phyloP scores from a whole-genome alignment of 2,888 invertebrate genomes.

The Phytoseiulus persimilis region DNA sequence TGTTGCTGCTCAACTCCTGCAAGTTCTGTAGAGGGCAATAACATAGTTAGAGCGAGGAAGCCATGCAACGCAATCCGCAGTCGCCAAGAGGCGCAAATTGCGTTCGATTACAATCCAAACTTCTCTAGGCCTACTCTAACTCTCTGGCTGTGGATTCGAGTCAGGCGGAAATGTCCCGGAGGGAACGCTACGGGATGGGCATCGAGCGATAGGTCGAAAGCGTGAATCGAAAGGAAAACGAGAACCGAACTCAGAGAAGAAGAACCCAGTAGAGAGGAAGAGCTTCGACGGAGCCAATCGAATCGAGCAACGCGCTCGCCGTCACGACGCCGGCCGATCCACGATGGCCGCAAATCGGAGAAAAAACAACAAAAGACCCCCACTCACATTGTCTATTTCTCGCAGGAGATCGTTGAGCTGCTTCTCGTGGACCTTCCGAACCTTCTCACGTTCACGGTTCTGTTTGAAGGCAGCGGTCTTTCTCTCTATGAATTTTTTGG shows the following conservation, averaged over 20 bases:
- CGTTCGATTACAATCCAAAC: background rate
- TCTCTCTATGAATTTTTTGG: conserved; percentile 90
- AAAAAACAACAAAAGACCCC: background rate
- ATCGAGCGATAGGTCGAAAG: no score
- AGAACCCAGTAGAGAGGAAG: no score
- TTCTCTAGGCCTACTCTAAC: background rate
- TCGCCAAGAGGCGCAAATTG: background rate
- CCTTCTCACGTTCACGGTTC: conserved; percentile 78
- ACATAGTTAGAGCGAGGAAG: background rate
- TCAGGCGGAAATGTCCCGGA: background rate
- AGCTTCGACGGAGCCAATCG: no score
- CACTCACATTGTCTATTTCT: conserved; percentile 49
- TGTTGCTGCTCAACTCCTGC: conserved; percentile 30
- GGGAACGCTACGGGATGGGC: background rate
- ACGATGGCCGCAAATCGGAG: background rate
- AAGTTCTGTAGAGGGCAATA: conserved; percentile 24
- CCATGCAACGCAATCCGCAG: background rate
- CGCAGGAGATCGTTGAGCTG: conserved; percentile 71
- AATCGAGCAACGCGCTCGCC: no score
- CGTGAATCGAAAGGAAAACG: no score
- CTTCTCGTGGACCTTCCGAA: conserved; percentile 82
- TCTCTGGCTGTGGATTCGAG: background rate
- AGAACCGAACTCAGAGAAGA: no score
- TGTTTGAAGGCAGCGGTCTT: conserved; percentile 80
- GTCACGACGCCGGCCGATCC: no score